Conservation (phyloP, 2,888 invertebrate species). For the Sepiola atlantica region DNA sequence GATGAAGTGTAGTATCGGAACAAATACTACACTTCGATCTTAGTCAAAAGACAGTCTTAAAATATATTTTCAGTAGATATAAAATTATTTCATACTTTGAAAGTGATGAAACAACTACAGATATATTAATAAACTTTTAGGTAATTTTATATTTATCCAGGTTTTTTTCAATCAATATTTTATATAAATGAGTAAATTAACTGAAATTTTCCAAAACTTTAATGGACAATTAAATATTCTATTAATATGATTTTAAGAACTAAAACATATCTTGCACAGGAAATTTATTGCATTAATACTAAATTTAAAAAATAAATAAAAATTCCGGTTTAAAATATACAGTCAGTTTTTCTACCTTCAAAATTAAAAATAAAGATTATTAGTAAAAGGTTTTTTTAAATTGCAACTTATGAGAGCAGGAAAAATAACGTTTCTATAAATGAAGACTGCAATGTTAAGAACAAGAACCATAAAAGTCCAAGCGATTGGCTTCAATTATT, state of each 20-base stretch:
- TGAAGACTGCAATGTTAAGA: background rate
- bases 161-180: background rate
- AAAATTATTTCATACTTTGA: background rate
- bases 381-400: background rate
- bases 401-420: background rate
- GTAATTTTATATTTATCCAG: background rate
- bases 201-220: background rate
- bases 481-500: background rate
- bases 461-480: background rate
- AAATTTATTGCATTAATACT: background rate
- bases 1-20: no score
- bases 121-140: background rate
- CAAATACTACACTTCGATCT: no score
- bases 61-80: background rate
- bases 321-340: background rate
- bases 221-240: no score
- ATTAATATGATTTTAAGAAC: background rate
- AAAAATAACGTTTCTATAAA: background rate
- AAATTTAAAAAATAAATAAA: background rate
- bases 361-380: background rate
- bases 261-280: background rate
- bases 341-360: background rate
- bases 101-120: background rate
- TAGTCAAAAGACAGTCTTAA: background rate
- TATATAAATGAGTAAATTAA: background rate